These are phyloP conservation scores for Ennomos quercinarius DNA, from an alignment of 2,888 invertebrate species.

Conservation along the genomic window DNA sequence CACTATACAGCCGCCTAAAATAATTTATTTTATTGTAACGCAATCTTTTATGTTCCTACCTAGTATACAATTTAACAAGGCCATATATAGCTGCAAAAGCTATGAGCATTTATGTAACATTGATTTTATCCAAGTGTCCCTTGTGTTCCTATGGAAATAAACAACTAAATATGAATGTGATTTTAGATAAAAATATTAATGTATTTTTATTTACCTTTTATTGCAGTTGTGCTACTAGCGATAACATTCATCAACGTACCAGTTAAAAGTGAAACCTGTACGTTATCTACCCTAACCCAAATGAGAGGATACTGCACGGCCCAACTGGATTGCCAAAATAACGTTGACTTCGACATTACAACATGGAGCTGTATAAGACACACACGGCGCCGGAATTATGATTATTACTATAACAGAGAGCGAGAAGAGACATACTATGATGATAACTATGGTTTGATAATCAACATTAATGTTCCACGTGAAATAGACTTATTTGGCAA, in stretches of 20 bases:
- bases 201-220: background rate
- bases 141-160: no score
- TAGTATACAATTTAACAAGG: no score
- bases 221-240: conserved; percentile 10
- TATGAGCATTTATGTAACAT: no score
- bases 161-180: no score
- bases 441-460: conserved; percentile 11
- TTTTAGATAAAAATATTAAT: no score
- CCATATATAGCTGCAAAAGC: no score
- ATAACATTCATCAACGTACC: background rate
- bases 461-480: conserved; percentile 2
- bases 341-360: conserved; percentile 8
- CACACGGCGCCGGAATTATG: background rate
- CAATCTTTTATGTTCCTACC: no score
- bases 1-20: no score
- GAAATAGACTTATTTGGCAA: background rate
- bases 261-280: background rate
- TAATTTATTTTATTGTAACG: no score
- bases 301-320: conserved; percentile 6
- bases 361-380: conserved; percentile 21
- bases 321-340: conserved; percentile 9
- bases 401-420: background rate
- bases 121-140: no score
- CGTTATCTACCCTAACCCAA: background rate
- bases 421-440: conserved; percentile 6